These are phyloP conservation scores for Entomyzon cyanotis DNA, from an alignment of 2,113 vertebrate species.

Conservation along the genomic window DNA sequence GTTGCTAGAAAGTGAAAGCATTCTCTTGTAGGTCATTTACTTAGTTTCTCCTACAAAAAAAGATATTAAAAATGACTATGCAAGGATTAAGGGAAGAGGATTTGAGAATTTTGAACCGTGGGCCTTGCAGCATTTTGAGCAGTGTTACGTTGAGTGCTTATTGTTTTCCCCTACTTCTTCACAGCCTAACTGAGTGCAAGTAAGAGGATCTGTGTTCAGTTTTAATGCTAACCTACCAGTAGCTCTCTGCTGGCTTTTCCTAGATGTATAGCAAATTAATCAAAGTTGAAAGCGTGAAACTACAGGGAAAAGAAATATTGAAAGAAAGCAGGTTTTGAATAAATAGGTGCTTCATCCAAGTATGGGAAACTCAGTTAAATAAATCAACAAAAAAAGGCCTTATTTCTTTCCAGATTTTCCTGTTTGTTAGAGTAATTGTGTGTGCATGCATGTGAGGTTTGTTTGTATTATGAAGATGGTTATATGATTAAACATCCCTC, in stretches of 20 bases:
- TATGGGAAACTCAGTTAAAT: not conserved
- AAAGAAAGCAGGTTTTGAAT: not conserved
- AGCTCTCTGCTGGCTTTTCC: not conserved
- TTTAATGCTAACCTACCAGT: not conserved
- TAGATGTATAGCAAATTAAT: not conserved
- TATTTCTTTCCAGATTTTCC: not conserved
- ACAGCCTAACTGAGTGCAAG: not conserved
- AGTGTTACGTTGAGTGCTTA: not conserved
- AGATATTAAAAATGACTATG: not conserved
- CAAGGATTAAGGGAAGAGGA: not conserved
- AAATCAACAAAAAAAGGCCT: not conserved
- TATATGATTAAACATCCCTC: not conserved
- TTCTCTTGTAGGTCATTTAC: not conserved
- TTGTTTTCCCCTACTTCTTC: not conserved
- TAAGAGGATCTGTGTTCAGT: not conserved
- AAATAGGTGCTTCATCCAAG: not conserved
- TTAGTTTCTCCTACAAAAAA: not conserved
- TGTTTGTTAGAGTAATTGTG: not conserved
- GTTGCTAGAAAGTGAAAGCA: not conserved
- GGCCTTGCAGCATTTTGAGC: not conserved
- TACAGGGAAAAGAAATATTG: not conserved
- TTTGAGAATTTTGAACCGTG: not conserved
- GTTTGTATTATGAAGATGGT: not conserved
- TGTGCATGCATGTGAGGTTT: not conserved
- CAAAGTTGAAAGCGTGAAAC: not conserved